These are phyloP conservation scores for Adoxophyes honmai DNA, from an alignment of 1,140 invertebrate genomes.

Conservation along the genomic window DNA sequence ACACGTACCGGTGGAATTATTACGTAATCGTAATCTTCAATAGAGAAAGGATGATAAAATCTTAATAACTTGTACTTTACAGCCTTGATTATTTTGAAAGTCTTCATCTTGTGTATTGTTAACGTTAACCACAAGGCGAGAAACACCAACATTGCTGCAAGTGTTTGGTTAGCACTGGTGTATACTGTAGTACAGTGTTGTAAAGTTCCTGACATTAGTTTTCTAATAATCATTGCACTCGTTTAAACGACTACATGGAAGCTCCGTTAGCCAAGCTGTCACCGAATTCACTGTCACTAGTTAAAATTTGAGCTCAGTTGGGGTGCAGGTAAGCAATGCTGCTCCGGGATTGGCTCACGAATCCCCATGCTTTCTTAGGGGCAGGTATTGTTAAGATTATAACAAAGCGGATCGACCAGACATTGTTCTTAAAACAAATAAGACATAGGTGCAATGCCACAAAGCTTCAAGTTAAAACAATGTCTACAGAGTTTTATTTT, in stretches of 20 bases:
- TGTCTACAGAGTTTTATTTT: too few relatives aligned
- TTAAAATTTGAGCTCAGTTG: neutral
- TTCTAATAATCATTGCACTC: neutral
- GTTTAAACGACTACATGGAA: neutral
- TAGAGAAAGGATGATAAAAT: neutral
- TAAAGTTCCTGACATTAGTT: neutral
- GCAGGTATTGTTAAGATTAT: slow-evolving; percentile 2
- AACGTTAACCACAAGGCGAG: neutral
- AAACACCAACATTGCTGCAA: neutral
- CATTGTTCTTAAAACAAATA: neutral
- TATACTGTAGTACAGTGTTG: neutral
- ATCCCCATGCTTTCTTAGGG: neutral
- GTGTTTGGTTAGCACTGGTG: neutral
- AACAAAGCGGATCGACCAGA: neutral
- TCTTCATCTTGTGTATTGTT: slow-evolving; percentile 2
- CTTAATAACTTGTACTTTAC: neutral
- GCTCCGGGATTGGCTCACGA: slow-evolving; percentile 1
- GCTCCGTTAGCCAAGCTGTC: neutral
- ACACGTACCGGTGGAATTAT: slow-evolving; percentile 1
- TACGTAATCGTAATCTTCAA: neutral
- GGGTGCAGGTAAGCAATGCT: slow-evolving; percentile 5
- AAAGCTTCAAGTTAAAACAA: too few relatives aligned
- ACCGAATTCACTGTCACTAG: neutral
- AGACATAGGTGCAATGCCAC: neutral
- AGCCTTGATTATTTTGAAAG: neutral